Evolutionary conservation across 2,113 vertebrate genomes (phyloP).

Genomic region (Pandion haliaetus): DNA sequence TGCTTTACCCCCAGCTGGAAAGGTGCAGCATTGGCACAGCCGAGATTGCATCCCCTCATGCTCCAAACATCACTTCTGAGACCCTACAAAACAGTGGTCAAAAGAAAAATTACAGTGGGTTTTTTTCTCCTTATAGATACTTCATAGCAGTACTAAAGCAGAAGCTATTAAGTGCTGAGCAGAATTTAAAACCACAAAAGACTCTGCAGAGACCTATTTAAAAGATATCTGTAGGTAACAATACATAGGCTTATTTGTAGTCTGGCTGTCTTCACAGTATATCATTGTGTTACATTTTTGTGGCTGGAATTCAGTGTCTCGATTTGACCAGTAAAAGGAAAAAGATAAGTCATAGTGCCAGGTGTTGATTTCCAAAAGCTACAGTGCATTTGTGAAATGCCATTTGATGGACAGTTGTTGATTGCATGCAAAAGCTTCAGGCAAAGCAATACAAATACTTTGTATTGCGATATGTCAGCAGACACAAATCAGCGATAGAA

Average conservation of each 20-base stretch:
- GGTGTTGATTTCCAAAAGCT: background rate
- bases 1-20: background rate
- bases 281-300: background rate
- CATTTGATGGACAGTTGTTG: background rate
- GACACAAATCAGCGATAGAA: background rate
- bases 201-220: background rate
- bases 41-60: background rate
- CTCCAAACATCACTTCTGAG: background rate
- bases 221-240: background rate
- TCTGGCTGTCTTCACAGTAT: conserved; percentile 24
- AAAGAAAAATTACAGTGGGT: background rate
- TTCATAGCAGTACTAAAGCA: background rate
- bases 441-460: background rate
- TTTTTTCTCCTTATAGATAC: background rate
- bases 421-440: background rate
- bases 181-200: background rate
- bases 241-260: background rate
- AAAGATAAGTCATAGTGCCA: background rate
- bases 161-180: background rate
- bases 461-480: background rate
- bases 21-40: fast-evolving
- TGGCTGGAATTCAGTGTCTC: background rate
- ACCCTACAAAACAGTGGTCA: background rate
- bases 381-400: background rate
- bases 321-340: background rate